These are phyloP conservation scores for Coreius guichenoti DNA, from an alignment of 2,797 vertebrate genomes.

Conservation along the genomic window DNA sequence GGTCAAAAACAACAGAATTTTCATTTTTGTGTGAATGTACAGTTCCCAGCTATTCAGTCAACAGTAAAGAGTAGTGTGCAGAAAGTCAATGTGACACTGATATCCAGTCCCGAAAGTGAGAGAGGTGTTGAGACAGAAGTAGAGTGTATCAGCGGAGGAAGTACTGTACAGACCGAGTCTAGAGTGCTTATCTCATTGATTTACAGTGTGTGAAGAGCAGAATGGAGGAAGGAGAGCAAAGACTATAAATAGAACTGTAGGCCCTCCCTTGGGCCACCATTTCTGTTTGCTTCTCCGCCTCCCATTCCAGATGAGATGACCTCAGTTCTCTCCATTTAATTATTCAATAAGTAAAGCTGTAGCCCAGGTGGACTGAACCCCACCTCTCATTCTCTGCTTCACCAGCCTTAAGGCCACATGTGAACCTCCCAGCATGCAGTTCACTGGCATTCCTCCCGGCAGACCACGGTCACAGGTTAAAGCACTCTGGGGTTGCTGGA, in stretches of 20 bases:
- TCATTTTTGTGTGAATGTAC: neutral
- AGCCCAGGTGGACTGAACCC: slow-evolving; percentile 41
- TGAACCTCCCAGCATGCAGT: slow-evolving; percentile 5
- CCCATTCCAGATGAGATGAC: slow-evolving; percentile 49
- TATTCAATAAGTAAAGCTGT: slow-evolving; percentile 69
- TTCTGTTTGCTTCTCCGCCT: slow-evolving; percentile 51
- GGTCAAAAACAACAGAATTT: neutral
- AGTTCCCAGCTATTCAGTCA: slow-evolving; percentile 9
- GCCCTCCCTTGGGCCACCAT: slow-evolving; percentile 57
- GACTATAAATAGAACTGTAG: slow-evolving; percentile 68
- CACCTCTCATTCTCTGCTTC: slow-evolving; percentile 19
- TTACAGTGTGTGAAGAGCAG: slow-evolving; percentile 41
- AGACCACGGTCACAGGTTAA: slow-evolving; percentile 20
- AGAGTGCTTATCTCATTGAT: slow-evolving; percentile 53
- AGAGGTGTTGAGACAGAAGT: slow-evolving; percentile 5
- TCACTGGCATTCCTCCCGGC: slow-evolving; percentile 1
- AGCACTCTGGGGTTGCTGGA: neutral
- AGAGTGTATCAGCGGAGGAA: slow-evolving; percentile 23
- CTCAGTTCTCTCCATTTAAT: slow-evolving; percentile 70
- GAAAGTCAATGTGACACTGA: slow-evolving; percentile 9
- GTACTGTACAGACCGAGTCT: neutral
- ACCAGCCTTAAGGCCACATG: slow-evolving; percentile 21
- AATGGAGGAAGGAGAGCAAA: slow-evolving; percentile 20
- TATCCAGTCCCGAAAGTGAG: neutral
- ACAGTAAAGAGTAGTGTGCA: neutral